A percentile compares a stretch with the other conserved stretches of the same genome.
phyloP scores from a whole-genome alignment of 2,797 vertebrate genomes.

The Passerculus sandwichensis region DNA sequence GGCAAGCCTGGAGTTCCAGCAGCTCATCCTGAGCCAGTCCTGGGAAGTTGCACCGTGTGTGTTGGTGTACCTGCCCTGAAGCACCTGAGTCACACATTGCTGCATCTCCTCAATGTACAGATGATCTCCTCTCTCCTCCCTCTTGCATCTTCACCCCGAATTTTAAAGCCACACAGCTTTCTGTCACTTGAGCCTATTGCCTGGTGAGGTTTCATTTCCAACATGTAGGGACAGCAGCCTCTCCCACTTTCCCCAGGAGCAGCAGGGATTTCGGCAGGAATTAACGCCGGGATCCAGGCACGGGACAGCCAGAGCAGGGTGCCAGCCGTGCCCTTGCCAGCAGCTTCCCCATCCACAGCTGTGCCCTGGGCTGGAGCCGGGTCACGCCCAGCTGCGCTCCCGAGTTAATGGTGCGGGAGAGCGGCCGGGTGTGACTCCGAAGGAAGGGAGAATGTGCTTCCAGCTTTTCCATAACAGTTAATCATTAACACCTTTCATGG shows the following conservation, averaged over 20 bases:
- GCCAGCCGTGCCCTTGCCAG: not conserved
- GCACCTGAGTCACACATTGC: rapidly evolving
- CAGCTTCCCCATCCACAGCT: not conserved
- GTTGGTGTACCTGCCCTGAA: not conserved
- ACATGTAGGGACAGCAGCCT: not conserved
- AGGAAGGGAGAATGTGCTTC: conserved; percentile 4
- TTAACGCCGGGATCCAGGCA: not conserved
- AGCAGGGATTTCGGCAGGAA: not conserved
- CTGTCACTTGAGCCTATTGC: not conserved
- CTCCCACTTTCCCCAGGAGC: not conserved
- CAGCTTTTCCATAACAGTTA: conserved; percentile 32
- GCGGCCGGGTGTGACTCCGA: not conserved
- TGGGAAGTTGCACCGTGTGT: not conserved
- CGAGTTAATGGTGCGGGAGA: not conserved
- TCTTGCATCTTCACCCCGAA: not conserved
- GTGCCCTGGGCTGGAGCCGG: not conserved
- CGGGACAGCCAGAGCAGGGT: not conserved
- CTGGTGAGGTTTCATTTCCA: not conserved
- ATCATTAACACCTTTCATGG: conserved; percentile 47
- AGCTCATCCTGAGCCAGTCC: not conserved
- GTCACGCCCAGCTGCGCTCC: not conserved
- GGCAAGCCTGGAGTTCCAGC: not conserved
- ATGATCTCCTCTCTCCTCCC: not conserved
- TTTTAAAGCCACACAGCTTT: not conserved
- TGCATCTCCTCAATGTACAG: not conserved